Conservation (phyloP, 2,888 invertebrate genomes). For the Stramonita haemastoma region DNA sequence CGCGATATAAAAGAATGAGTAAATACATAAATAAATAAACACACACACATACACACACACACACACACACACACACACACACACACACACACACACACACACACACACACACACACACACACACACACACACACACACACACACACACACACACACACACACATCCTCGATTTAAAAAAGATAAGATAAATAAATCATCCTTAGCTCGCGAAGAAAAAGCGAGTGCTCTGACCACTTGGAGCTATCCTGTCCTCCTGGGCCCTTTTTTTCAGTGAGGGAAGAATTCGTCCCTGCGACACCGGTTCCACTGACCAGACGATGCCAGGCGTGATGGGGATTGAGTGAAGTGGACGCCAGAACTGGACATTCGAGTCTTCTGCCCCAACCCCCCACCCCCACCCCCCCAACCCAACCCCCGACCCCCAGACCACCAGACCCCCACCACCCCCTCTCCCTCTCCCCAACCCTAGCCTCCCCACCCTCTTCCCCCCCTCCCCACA, state of each 20-base stretch:
- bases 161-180: no score
- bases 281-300: background rate
- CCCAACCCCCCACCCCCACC: background rate
- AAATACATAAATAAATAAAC: no score
- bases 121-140: no score
- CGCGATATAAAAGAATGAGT: no score
- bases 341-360: background rate
- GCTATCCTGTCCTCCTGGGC: no score
- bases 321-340: background rate
- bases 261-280: background rate
- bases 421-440: background rate
- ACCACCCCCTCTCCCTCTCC: background rate
- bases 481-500: background rate
- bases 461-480: background rate
- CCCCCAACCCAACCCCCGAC: background rate
- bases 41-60: background rate
- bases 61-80: background rate
- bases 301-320: background rate
- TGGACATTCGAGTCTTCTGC: background rate
- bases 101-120: no score
- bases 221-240: no score
- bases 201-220: no score
- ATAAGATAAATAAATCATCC: no score
- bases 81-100: background rate
- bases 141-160: no score